A percentile compares a stretch with the other conserved stretches of the same genome.
Conservation (phyloP, 37 sponge, comb jelly and placozoan species). For the Geodia barretti region DNA sequence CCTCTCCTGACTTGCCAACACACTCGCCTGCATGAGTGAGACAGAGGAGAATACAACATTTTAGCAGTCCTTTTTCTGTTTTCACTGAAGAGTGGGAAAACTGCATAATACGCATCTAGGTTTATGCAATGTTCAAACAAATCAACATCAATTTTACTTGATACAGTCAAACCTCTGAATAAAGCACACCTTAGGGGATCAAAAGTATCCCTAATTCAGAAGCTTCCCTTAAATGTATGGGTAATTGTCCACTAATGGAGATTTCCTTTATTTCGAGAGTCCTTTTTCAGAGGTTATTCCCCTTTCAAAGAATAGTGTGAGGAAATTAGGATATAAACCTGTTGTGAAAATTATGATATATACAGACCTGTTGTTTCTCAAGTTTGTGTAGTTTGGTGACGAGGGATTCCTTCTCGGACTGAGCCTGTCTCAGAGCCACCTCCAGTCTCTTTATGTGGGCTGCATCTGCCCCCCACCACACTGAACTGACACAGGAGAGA, state of each 20-base stretch:
- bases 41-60: not conserved
- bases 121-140: too few relatives aligned
- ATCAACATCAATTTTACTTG: too few relatives aligned
- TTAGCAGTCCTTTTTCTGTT: not conserved
- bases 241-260: not conserved
- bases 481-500: slow-evolving; percentile 57
- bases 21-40: not conserved
- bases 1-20: not conserved
- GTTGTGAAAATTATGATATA: too few relatives aligned
- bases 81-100: not conserved
- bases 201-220: not conserved
- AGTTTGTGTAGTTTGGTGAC: slow-evolving; percentile 34
- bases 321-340: not conserved
- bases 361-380: slow-evolving; percentile 25
- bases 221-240: not conserved
- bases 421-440: slow-evolving; percentile 35
- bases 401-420: slow-evolving; percentile 36
- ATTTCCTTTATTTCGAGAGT: not conserved
- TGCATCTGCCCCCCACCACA: slow-evolving; percentile 29
- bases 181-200: too few relatives aligned
- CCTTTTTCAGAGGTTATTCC: not conserved
- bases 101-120: not conserved
- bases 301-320: not conserved
- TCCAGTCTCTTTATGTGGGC: slow-evolving; percentile 59
- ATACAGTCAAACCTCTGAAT: too few relatives aligned